A percentile compares a stretch with the other conserved stretches of the same genome.
Conservation (phyloP, 2,888 invertebrate genomes). For the Drosophila quasianomalipes region DNA sequence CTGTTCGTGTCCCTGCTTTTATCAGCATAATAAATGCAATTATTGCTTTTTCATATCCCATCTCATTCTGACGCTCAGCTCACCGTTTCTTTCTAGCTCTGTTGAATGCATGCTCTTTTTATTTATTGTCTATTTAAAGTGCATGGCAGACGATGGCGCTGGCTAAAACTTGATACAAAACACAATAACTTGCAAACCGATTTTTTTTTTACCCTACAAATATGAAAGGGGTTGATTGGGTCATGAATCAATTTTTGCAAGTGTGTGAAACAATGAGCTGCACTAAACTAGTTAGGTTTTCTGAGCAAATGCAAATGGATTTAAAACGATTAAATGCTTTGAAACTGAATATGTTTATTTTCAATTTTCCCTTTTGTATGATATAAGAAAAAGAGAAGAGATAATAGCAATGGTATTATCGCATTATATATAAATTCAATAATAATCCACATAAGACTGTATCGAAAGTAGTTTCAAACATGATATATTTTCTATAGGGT, state of each 20-base stretch:
- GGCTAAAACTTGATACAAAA: constrained; percentile 57
- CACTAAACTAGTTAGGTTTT: background rate
- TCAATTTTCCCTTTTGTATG: background rate
- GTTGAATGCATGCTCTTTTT: constrained; percentile 41
- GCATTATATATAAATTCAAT: background rate
- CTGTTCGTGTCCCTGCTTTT: constrained; percentile 71
- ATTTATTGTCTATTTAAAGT: constrained; percentile 67
- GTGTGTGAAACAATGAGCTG: background rate
- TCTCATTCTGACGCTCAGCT: constrained; percentile 18
- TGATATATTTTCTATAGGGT: background rate
- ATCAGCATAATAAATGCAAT: constrained; percentile 83
- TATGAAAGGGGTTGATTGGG: background rate
- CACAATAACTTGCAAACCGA: constrained; percentile 60
- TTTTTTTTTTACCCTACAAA: constrained; percentile 33
- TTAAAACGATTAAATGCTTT: background rate
- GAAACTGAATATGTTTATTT: background rate
- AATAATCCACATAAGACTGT: background rate
- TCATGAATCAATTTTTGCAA: background rate
- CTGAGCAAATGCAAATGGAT: background rate
- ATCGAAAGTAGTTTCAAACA: background rate
- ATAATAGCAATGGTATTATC: background rate
- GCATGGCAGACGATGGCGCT: constrained; percentile 51
- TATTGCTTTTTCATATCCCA: constrained; percentile 69
- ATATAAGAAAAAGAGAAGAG: background rate
- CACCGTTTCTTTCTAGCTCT: constrained; percentile 15